A percentile compares a stretch with the other conserved stretches of the same genome.
Evolutionary conservation across 2,888 invertebrate species (phyloP).

Genomic region (Drosophila melanosoma): DNA sequence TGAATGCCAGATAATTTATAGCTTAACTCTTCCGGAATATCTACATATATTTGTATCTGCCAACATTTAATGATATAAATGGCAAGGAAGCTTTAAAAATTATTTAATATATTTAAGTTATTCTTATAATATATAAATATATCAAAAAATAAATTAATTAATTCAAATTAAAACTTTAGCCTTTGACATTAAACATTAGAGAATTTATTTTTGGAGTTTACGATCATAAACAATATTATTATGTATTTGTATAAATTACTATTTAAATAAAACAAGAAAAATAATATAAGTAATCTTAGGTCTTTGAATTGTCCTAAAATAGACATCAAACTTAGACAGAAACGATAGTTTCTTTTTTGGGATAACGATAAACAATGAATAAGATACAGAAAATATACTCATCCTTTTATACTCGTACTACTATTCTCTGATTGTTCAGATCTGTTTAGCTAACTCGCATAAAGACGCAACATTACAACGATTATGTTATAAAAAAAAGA

Average conservation of each 20-base stretch:
- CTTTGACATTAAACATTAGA: neutral
- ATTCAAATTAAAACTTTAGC: too few relatives aligned
- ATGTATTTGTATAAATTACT: neutral
- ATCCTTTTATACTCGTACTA: slow-evolving; percentile 25
- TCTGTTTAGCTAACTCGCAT: slow-evolving; percentile 45
- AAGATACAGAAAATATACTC: slow-evolving; percentile 11
- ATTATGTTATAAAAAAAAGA: slow-evolving; percentile 62
- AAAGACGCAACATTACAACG: slow-evolving; percentile 74
- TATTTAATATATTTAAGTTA: neutral
- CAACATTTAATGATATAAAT: slow-evolving; percentile 50
- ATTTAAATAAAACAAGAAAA: neutral
- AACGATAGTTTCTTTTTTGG: slow-evolving; percentile 2
- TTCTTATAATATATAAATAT: neutral
- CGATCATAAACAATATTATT: neutral
- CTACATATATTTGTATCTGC: slow-evolving; percentile 31
- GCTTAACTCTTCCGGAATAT: slow-evolving; percentile 57
- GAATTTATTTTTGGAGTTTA: neutral
- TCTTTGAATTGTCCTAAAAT: neutral
- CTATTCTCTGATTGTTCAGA: slow-evolving; percentile 7
- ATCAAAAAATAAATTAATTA: neutral
- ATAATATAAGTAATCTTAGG: neutral
- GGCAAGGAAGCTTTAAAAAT: slow-evolving; percentile 16
- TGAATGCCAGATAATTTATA: slow-evolving; percentile 71
- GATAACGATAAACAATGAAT: slow-evolving; percentile 28
- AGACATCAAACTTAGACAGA: slow-evolving; percentile 20